Base-by-base conservation (phyloP, 2,888 invertebrate genomes). In the Peribatodes rhomboidaria region DNA sequence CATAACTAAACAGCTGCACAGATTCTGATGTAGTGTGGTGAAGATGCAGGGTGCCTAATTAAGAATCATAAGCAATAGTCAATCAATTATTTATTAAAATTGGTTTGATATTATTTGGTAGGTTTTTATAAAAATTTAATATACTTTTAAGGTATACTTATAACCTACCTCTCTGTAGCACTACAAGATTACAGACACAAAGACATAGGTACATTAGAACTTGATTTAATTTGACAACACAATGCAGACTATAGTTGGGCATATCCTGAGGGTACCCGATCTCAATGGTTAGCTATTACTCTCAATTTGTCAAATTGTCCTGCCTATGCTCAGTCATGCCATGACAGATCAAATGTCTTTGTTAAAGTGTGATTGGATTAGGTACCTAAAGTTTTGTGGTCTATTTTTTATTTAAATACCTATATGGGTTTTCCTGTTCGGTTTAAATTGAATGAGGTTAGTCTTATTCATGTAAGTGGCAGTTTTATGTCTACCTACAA, bases 251-350 rank as follows among this genome's bases (percentile, higher is more conserved):
- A 37, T 42, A 52, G 54, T 56, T 58, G 39, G 31, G 44, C 18
- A 54, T 50, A 54, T 49, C 46, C 55, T 56, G 41, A 65, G 69
- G 67, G 68, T 64, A 16, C 58, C 27, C 49, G 66, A 69, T 54
- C 78, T 80, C 81, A 79, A 81, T 81, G 80, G 78, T 80, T 77
- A 83, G 78, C 81, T 77, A 83, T 88, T 89, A 87, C 82, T 85
- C 84, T 82, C 87, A 89, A 89, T 90, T 89, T 88, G 84, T 83
- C 88, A 89, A 88, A 87, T 81, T 76, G 79, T 72, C 72, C 74
- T 82, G 83, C 77, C 75, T 73, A 77, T 75, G 77, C 77, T 81
- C 84, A 81, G 81, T 84, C 80, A 75, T 73, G 53, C 68, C 65
- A 77, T 77, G 82, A 80, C 78, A 72, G 68, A 72, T 71, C 74